Conservation (phyloP, 2,113 vertebrate species). For the Malurus melanocephalus region DNA sequence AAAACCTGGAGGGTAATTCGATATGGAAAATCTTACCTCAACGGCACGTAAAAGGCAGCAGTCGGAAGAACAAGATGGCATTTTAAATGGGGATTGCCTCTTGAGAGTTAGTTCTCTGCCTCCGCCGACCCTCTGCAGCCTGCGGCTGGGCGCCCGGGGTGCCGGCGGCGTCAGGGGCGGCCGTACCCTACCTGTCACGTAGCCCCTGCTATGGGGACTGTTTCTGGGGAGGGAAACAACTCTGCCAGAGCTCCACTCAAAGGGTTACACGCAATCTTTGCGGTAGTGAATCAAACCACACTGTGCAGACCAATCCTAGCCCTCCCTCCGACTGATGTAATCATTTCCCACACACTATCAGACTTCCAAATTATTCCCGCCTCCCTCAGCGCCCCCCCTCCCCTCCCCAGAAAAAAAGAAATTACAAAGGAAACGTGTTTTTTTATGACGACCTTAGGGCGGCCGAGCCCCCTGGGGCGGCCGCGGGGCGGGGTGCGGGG, state of each 20-base stretch:
- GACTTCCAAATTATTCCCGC: constrained; percentile 60
- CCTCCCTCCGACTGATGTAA: constrained; percentile 76
- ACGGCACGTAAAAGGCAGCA: constrained; percentile 87
- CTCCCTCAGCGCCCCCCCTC: not conserved
- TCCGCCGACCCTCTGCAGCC: constrained; percentile 42
- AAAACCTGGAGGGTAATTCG: not conserved
- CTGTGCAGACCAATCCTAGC: constrained; percentile 72
- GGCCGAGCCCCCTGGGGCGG: not conserved
- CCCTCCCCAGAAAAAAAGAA: not conserved
- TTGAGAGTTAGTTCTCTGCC: constrained; percentile 25
- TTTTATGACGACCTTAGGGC: not conserved
- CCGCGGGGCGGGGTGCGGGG: not conserved
- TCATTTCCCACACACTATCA: constrained; percentile 73
- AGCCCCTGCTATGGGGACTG: constrained; percentile 63
- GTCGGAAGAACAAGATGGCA: constrained; percentile 90
- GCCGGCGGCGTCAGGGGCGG: constrained; percentile 53
- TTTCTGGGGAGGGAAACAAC: constrained; percentile 67
- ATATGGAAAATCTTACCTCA: constrained; percentile 79
- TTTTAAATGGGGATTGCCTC: constrained; percentile 76
- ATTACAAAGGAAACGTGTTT: constrained; percentile 23
- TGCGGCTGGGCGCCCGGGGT: constrained; percentile 20
- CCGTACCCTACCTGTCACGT: constrained; percentile 69
- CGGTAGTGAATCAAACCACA: constrained; percentile 77
- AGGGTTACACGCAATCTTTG: constrained; percentile 73
- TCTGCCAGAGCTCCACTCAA: constrained; percentile 74